phyloP scores from a whole-genome alignment of 2,888 invertebrate species.

The Platycheirus albimanus region DNA sequence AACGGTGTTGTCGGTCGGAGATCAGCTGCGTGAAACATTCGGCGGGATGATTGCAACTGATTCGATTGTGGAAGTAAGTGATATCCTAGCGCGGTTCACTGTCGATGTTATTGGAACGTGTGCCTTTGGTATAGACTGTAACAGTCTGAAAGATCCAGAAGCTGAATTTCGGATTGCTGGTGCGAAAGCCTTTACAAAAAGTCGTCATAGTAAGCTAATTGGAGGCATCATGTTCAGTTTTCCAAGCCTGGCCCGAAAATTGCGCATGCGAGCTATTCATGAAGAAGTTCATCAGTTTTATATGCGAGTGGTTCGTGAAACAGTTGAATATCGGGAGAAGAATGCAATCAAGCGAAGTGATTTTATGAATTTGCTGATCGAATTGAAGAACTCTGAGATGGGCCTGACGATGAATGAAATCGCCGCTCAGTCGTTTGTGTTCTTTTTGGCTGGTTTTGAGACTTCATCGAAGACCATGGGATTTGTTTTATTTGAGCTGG shows the following conservation, averaged over 20 bases:
- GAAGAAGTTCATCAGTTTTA: constrained; percentile 78
- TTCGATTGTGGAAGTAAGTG: constrained; percentile 81
- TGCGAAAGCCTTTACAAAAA: constrained; percentile 73
- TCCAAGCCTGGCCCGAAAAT: constrained; percentile 75
- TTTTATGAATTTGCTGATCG: constrained; percentile 83
- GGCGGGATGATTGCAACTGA: constrained; percentile 19
- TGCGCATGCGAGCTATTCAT: constrained; percentile 75
- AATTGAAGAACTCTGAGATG: constrained; percentile 81
- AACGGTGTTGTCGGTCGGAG: constrained; percentile 76
- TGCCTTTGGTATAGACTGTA: constrained; percentile 83
- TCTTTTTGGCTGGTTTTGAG: constrained; percentile 85
- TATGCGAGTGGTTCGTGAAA: constrained; percentile 81
- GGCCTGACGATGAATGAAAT: constrained; percentile 81
- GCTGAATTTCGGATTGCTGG: constrained; percentile 81
- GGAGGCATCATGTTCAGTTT: constrained; percentile 77
- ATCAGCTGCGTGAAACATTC: constrained; percentile 69
- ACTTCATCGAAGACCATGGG: constrained; percentile 84
- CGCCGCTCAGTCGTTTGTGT: constrained; percentile 84
- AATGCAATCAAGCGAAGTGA: constrained; percentile 82
- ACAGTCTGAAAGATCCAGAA: constrained; percentile 81
- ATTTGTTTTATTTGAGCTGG: constrained; percentile 84
- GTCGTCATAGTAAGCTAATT: constrained; percentile 61
- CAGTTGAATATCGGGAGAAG: constrained; percentile 80
- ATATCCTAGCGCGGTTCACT: constrained; percentile 82
- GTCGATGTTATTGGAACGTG: constrained; percentile 84